Base-by-base conservation (phyloP, 2,113 vertebrate species). In the Osmerus mordax region DNA sequence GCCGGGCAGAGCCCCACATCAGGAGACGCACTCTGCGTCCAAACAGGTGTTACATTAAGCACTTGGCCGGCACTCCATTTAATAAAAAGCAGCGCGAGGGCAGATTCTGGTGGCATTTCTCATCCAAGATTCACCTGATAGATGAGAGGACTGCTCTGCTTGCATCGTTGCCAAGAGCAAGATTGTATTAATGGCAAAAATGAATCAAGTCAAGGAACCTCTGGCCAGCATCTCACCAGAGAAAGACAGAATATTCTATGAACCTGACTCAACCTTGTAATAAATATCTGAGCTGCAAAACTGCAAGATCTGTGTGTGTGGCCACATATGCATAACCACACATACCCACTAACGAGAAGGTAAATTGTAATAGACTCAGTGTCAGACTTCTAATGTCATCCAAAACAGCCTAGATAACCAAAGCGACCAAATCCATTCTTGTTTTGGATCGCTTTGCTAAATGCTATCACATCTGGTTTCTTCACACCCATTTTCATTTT, bases 131-230 rank as follows among this genome's bases (percentile, higher is more conserved):
- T 80, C 70, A 75, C 65, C 68, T 55, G 74, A 72, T 63, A 52
- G 61, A 80, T 73, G 64, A 62, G 21, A 47, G 60, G 60, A 28
- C 60, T 12, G 14, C 64, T 6, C 56, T 32, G 18, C 36, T 18
- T 41, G 41, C 58, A 25, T 19, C 21, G 66, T 72, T 80, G 76
- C 86, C 81, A 79, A 74, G 75, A 83, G 72, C 74, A 78, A 78
- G 69, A 78, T 72, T 86, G 70, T 71, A 88, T 89, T 87, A 87
- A 87, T 86, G 78, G 70, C 61, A 81, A 86, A 86, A 85, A 85
- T 85, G 80, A 86, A 85, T 87, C 77, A 87, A 81, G 74, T 68
- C 56, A 6, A 65, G 73, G 72, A 83, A 76, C 75, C 69, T 74
- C 65, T 18, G 73, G 71, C 77, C 72, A 70, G 76, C 14, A 15